Evolutionary conservation across 2,113 vertebrate species (phyloP).

Genomic region (Anolis carolinensis): DNA sequence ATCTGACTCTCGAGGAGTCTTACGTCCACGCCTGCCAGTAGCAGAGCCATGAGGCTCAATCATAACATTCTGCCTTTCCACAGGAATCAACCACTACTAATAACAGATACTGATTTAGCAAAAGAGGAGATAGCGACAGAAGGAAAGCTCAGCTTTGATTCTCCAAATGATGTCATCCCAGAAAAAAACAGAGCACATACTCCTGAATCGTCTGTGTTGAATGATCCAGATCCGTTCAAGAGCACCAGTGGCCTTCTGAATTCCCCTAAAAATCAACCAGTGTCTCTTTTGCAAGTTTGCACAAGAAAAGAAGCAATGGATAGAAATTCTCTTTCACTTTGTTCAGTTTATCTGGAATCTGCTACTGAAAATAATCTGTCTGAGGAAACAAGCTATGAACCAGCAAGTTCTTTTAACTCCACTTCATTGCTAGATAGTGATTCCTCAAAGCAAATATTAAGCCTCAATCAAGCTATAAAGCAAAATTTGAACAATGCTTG

Average conservation of each 20-base stretch:
- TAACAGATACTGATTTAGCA: constrained; percentile 12
- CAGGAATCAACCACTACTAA: constrained; percentile 54
- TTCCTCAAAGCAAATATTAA: neutral
- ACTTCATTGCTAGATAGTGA: no score
- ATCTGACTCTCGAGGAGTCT: no score
- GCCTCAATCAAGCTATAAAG: constrained; percentile 22
- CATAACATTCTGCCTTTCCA: constrained; percentile 50
- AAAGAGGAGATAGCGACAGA: no score
- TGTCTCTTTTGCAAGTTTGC: constrained; percentile 1
- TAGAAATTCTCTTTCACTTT: neutral
- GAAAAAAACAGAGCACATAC: constrained; percentile 70
- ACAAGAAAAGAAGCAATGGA: constrained; percentile 16
- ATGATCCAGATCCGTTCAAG: constrained; percentile 53
- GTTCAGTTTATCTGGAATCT: neutral
- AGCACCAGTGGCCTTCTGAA: constrained; percentile 47
- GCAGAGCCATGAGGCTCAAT: no score
- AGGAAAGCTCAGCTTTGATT: rapidly evolving
- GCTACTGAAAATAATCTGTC: neutral
- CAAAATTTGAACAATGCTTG: neutral
- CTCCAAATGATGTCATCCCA: constrained; percentile 50
- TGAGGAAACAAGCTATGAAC: neutral
- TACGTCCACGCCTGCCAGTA: no score
- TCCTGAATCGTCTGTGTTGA: constrained; percentile 67
- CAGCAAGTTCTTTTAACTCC: neutral
- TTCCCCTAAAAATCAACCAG: constrained; percentile 34